Evolutionary conservation across 2,113 vertebrate species (phyloP).

Genomic region (Nansenia antarctica): DNA sequence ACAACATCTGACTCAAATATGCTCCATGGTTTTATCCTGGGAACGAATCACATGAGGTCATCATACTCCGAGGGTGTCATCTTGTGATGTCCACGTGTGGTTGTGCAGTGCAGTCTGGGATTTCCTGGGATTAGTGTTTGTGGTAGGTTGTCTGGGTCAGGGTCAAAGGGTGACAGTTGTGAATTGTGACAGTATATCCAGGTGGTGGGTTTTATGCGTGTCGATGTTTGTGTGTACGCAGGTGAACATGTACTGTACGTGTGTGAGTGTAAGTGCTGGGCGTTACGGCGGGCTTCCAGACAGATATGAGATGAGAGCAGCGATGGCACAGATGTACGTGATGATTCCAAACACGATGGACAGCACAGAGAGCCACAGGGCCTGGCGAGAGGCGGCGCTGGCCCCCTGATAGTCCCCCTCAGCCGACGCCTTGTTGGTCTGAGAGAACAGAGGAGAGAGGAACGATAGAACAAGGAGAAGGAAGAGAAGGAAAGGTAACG

Average conservation of each 20-base stretch:
- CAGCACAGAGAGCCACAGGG: constrained; percentile 85
- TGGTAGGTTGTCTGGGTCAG: not conserved
- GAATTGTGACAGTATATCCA: constrained; percentile 33
- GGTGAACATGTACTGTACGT: constrained; percentile 12
- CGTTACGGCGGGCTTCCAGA: constrained; percentile 80
- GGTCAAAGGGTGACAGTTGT: constrained; percentile 16
- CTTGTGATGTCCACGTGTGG: not conserved
- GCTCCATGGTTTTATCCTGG: too few relatives aligned
- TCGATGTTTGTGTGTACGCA: not conserved
- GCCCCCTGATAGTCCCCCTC: constrained; percentile 84
- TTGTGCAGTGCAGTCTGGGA: not conserved
- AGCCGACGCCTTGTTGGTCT: constrained; percentile 88
- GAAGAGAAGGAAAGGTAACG: too few relatives aligned
- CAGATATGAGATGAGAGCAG: constrained; percentile 84
- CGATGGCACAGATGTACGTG: constrained; percentile 82
- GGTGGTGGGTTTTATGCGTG: constrained; percentile 28
- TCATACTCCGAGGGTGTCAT: too few relatives aligned
- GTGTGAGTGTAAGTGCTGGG: not conserved
- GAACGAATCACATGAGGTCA: too few relatives aligned
- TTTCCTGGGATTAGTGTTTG: not conserved
- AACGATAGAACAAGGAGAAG: not conserved
- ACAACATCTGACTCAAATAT: too few relatives aligned
- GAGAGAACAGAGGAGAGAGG: constrained; percentile 34
- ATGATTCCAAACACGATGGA: constrained; percentile 86
- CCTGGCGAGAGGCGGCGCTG: constrained; percentile 80